These are phyloP conservation scores for Crematogaster levior DNA, from an alignment of 2,888 invertebrate genomes.

Conservation along the genomic window DNA sequence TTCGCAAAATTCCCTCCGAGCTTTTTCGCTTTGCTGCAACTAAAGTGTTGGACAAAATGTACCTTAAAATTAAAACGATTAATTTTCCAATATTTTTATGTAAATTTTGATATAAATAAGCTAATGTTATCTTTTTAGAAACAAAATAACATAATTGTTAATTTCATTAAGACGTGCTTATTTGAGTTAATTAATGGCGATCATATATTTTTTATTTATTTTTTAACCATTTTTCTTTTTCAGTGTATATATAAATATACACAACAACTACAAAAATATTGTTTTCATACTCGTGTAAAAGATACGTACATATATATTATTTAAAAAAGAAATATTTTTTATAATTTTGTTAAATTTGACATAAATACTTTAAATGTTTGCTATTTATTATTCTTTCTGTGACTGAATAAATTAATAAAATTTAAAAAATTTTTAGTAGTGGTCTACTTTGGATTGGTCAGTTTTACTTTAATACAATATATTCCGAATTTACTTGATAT, in stretches of 20 bases:
- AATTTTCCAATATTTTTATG: neutral
- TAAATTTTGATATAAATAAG: neutral
- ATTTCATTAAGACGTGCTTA: neutral
- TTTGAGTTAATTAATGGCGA: too few relatives aligned
- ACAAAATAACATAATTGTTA: neutral
- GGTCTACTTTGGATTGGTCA: neutral
- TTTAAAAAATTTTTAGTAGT: neutral
- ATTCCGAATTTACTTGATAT: slow-evolving; percentile 1
- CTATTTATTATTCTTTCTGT: neutral
- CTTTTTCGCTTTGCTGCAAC: too few relatives aligned
- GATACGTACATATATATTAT: too few relatives aligned
- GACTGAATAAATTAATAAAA: neutral
- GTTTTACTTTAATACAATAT: neutral
- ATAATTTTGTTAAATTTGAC: too few relatives aligned
- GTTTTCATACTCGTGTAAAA: too few relatives aligned
- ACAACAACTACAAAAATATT: too few relatives aligned
- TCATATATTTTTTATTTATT: too few relatives aligned
- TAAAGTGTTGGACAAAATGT: neutral
- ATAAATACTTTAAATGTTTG: too few relatives aligned
- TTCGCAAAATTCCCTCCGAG: too few relatives aligned
- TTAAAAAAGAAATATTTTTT: too few relatives aligned
- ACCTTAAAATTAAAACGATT: neutral
- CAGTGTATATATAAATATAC: too few relatives aligned
- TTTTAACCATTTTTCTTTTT: too few relatives aligned
- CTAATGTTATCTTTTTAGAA: neutral